phyloP scores from a whole-genome alignment of 2,797 vertebrate species.

The Mus minutoides region DNA sequence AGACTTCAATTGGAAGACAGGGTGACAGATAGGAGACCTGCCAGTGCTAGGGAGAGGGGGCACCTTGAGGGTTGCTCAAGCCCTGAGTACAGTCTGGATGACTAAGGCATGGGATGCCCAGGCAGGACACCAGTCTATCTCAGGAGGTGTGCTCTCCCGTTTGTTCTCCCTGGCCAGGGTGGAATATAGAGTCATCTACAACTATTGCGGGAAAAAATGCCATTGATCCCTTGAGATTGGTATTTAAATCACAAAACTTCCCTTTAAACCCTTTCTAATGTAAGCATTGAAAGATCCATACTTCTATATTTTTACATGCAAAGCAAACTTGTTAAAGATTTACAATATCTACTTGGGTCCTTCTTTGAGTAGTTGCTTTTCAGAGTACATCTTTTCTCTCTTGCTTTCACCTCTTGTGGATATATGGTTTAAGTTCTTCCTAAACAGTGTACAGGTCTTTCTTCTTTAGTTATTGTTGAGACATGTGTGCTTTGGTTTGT shows the following conservation, averaged over 20 bases:
- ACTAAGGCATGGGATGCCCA: no score
- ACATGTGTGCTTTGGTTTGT: background rate
- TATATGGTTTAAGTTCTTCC: background rate
- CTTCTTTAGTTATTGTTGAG: background rate
- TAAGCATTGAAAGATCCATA: background rate
- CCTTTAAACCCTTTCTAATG: background rate
- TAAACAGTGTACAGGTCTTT: background rate
- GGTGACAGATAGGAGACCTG: background rate
- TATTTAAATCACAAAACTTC: constrained; percentile 7
- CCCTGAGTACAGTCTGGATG: background rate
- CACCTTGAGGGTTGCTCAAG: background rate
- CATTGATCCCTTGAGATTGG: background rate
- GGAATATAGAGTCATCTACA: background rate
- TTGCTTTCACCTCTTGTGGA: background rate
- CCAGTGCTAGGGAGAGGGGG: background rate
- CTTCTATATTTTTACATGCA: background rate
- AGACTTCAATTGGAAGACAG: background rate
- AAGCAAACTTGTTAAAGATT: background rate
- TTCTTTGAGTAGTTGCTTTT: background rate
- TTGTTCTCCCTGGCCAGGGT: background rate
- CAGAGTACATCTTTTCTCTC: background rate
- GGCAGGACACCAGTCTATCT: background rate
- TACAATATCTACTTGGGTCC: background rate
- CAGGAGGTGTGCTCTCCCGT: background rate
- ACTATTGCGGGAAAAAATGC: background rate